Evolutionary conservation across 64 coral and sea anemone species (phyloP).

Genomic region (Porites australiensis): DNA sequence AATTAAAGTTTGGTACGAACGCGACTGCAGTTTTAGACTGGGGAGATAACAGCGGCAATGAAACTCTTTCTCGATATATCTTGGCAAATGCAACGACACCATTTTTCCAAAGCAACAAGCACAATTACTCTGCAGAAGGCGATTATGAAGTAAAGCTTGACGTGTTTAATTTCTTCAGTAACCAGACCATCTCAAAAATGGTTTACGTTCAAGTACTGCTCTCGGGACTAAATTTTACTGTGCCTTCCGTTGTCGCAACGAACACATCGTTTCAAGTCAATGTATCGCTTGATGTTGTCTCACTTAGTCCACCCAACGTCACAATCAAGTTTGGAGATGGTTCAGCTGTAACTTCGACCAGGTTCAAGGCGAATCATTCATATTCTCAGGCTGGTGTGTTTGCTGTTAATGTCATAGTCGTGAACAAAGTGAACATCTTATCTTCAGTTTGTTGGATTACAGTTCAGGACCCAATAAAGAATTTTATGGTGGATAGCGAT

Average conservation of each 20-base stretch:
- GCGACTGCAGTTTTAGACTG: constrained; percentile 48
- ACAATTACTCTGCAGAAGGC: constrained; percentile 60
- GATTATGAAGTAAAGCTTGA: constrained; percentile 12
- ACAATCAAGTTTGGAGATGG: constrained; percentile 44
- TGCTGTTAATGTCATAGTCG: neutral
- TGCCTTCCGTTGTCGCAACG: neutral
- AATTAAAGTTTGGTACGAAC: constrained; percentile 47
- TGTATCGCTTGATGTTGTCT: constrained; percentile 18
- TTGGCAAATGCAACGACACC: constrained; percentile 48
- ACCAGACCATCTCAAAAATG: neutral
- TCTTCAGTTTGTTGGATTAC: neutral
- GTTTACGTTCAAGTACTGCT: constrained; percentile 50
- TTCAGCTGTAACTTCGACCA: neutral
- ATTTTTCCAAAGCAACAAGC: neutral
- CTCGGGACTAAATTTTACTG: constrained; percentile 31
- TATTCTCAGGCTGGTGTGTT: constrained; percentile 44
- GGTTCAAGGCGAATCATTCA: constrained; percentile 8
- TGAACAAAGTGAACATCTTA: constrained; percentile 38
- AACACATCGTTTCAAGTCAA: constrained; percentile 17
- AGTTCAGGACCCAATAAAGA: constrained; percentile 29
- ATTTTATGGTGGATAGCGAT: neutral
- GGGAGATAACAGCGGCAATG: constrained; percentile 34
- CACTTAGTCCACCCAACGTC: neutral
- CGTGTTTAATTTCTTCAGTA: constrained; percentile 51
- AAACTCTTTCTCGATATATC: neutral